A percentile compares a stretch with the other conserved stretches of the same genome.
These are phyloP conservation scores for Ibidorhyncha struthersii DNA, from an alignment of 2,113 vertebrate species.

Conservation along the genomic window DNA sequence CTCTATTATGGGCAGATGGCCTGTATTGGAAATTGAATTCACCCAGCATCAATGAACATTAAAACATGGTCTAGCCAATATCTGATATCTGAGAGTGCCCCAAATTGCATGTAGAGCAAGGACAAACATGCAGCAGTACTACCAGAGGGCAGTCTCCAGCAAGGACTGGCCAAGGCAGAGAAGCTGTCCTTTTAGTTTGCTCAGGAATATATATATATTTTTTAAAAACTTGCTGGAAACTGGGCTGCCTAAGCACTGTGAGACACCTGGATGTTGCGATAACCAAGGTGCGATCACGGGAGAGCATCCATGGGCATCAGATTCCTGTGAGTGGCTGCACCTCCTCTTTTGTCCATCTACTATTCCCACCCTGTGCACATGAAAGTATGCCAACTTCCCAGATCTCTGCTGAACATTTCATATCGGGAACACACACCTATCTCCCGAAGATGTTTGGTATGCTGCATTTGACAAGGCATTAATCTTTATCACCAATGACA, in stretches of 20 bases:
- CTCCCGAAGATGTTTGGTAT: background rate
- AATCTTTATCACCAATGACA: background rate
- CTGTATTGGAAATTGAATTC: background rate
- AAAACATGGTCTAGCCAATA: background rate
- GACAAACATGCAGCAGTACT: background rate
- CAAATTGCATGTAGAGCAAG: background rate
- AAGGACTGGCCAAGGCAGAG: background rate
- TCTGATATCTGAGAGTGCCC: background rate
- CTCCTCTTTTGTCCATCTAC: background rate
- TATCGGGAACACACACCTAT: background rate
- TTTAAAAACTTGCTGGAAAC: background rate
- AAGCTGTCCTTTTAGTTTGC: background rate
- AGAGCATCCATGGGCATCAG: background rate
- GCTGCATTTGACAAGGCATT: background rate
- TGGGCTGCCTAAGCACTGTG: background rate
- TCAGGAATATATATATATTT: background rate
- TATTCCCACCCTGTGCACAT: accelerated
- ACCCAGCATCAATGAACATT: background rate
- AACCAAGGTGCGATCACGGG: background rate
- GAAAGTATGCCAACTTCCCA: background rate
- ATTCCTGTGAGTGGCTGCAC: background rate
- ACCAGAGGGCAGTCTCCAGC: background rate
- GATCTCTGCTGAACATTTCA: accelerated
- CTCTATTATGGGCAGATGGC: background rate
- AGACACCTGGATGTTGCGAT: background rate